phyloP scores from a whole-genome alignment of 1,140 invertebrate genomes.

The Calosoma granatense region DNA sequence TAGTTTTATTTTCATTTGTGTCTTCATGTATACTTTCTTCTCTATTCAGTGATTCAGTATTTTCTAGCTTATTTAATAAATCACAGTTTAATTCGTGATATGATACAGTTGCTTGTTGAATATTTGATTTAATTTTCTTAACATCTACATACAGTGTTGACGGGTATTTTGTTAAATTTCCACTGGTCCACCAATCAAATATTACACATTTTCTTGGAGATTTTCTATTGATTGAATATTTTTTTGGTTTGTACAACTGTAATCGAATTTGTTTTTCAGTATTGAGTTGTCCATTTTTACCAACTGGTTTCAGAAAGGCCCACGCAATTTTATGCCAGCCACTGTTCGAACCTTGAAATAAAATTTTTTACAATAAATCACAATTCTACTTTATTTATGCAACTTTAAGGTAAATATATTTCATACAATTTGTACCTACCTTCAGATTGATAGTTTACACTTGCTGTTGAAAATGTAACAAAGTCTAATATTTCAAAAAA shows the following conservation, averaged over 20 bases:
- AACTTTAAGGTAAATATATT: too few relatives aligned
- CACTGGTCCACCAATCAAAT: slow-evolving; percentile 19
- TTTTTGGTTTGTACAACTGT: slow-evolving; percentile 18
- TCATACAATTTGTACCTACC: too few relatives aligned
- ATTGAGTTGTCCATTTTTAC: slow-evolving; percentile 11
- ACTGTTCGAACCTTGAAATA: slow-evolving; percentile 10
- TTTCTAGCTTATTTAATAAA: background rate
- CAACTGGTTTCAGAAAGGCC: slow-evolving; percentile 23
- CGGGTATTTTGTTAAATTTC: slow-evolving; percentile 21
- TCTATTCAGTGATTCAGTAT: too few relatives aligned
- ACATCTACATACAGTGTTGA: slow-evolving; percentile 18
- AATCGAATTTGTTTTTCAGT: slow-evolving; percentile 20
- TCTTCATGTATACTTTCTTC: slow-evolving; percentile 2
- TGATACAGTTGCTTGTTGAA: slow-evolving; percentile 11
- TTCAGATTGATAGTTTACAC: background rate
- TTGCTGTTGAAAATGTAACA: background rate
- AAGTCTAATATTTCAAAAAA: slow-evolving; percentile 22
- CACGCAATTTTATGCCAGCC: slow-evolving; percentile 16
- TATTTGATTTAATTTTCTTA: slow-evolving; percentile 11
- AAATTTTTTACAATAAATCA: background rate
- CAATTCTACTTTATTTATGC: background rate
- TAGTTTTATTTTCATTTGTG: slow-evolving; percentile 3
- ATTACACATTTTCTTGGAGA: slow-evolving; percentile 11
- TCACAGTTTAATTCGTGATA: background rate
- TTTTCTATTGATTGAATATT: background rate